Conservation (phyloP, 2,888 invertebrate species). For the Chrysodeixis includens region DNA sequence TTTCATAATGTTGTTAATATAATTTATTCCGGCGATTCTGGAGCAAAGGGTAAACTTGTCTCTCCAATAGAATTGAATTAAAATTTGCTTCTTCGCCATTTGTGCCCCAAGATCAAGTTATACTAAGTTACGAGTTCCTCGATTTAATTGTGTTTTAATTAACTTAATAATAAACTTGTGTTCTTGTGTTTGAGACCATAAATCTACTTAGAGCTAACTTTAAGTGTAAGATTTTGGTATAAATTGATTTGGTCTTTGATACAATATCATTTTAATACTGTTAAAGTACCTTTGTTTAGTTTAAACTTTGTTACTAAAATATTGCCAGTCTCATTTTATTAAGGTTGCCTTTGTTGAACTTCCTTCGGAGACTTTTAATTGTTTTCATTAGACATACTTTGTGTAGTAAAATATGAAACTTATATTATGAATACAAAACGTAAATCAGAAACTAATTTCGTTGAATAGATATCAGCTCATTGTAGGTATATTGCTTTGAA, state of each 20-base stretch:
- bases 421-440: background rate
- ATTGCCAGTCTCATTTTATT: background rate
- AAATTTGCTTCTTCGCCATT: conserved; percentile 32
- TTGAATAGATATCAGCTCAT: too few relatives aligned
- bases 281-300: background rate
- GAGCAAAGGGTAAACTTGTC: conserved; percentile 49
- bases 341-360: background rate
- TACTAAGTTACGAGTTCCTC: conserved; percentile 29
- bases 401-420: background rate
- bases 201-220: conserved; percentile 14
- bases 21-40: conserved; percentile 44
- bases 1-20: conserved; percentile 39
- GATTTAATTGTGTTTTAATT: conserved; percentile 39
- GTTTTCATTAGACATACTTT: background rate
- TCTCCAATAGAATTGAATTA: conserved; percentile 49
- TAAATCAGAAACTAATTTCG: background rate
- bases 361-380: background rate
- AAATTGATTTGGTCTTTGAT: background rate
- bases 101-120: conserved; percentile 45
- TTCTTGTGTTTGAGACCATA: conserved; percentile 26
- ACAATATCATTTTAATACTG: background rate
- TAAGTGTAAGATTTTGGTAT: conserved; percentile 2
- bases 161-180: conserved; percentile 29
- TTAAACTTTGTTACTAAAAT: background rate
- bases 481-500: too few relatives aligned